These are phyloP conservation scores for human DNA, from an alignment of 2,113 vertebrate genomes.

Conservation along the genomic window GRCh38 chr3:107775501-107776000, in stretches of 20 bases:
- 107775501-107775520: neutral
- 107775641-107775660: constrained; percentile 50
- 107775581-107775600: constrained; percentile 59
- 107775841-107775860: constrained; percentile 31
- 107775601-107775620: constrained; percentile 58
- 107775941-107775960: constrained; percentile 25
- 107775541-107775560: constrained; percentile 53
- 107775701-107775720: constrained; percentile 65
- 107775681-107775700: constrained; percentile 47
- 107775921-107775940: neutral
- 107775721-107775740: constrained; percentile 23
- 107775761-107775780: constrained; percentile 50
- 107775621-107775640: constrained; percentile 60
- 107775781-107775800: constrained; percentile 37
- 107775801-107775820: neutral
- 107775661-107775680: constrained; percentile 61
- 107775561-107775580: constrained; percentile 63
- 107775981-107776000: constrained; percentile 33
- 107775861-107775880: constrained; percentile 6
- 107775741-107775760: neutral
- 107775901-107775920: constrained; percentile 18
- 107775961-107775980: constrained; percentile 19
- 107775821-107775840: neutral
- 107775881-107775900: constrained; percentile 41
- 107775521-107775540: constrained; percentile 56